Evolutionary conservation across 2,113 vertebrate genomes (phyloP), one percentile per base, ranked within the genome.

Genomic region (Mixornis gularis): DNA sequence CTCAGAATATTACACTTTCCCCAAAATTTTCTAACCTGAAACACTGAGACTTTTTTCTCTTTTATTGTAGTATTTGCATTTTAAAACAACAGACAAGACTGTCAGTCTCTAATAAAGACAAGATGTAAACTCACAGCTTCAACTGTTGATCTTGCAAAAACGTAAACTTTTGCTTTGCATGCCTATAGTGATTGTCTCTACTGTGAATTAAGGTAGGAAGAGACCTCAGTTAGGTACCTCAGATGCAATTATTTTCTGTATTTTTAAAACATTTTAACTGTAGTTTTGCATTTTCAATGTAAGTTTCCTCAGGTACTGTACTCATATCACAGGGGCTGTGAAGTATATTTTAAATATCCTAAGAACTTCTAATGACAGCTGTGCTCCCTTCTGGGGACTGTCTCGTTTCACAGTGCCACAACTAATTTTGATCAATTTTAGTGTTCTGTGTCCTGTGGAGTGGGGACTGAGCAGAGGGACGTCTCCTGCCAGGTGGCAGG

Each of bases 381-480:
- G 3, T 34, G 32, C 18, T 13, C 7, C 41, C 8, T 70, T 32
- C 65, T 56, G 26, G 7, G 20, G 1, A 25, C 43, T 7, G 48
- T 24, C 41, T 80, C 2, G 0, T 88, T 85, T 72, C n/a, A 7
- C 49, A 16, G 22, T 11, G 56, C 44, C 44, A 1, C 48, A 17
- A 24, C 12, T 52, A 19, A 38, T 70, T 74, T 51, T 48, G 36
- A 14, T 92, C 69, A 7, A 77, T 96, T 86, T 40, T 22, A 99
- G 99, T 99, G 99, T 69, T 99, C 99, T 17, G 97, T 97, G 38
- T 98, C 98, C 91, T 99, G 99, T 72, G 99, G 99, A 30, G 90
- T 86, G 6, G 99, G 99, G 36, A 79, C 97, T 62, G 98, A 98
- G 97, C 97, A 89, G 13, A 98, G 99, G 58, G 97, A 98, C 2